A percentile compares a stretch with the other conserved stretches of the same genome.
Conservation (phyloP, 2,797 vertebrate genomes). For the Phalanger gymnotis region DNA sequence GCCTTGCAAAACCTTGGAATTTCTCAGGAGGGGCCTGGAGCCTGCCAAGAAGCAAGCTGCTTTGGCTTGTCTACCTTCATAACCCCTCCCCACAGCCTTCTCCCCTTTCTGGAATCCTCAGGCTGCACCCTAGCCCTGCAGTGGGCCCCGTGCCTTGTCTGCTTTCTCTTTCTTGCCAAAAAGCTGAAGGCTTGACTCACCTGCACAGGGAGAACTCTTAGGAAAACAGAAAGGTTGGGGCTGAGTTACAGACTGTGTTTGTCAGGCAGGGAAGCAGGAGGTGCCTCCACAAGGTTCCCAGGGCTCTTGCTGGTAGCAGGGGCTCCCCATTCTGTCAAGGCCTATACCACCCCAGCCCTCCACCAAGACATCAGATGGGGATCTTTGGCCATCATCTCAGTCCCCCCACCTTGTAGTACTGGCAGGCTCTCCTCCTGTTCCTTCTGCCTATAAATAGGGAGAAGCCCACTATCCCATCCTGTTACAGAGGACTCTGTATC, state of each 20-base stretch:
- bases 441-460: neutral
- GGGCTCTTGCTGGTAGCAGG: neutral
- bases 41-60: neutral
- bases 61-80: neutral
- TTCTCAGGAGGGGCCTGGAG: neutral
- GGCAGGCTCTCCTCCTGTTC: neutral
- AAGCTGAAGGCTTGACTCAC: neutral
- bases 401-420: too few relatives aligned
- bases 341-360: neutral
- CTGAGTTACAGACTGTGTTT: neutral
- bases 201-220: neutral
- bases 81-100: neutral
- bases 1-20: neutral
- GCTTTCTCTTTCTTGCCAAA: neutral
- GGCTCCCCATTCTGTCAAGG: neutral
- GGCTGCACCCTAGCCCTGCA: neutral
- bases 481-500: neutral
- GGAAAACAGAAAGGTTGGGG: neutral
- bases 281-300: neutral
- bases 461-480: neutral
- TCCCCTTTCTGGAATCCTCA: neutral
- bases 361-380: neutral
- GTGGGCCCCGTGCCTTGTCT: neutral
- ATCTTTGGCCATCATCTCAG: neutral
- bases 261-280: neutral